Conservation (phyloP, 2,113 vertebrate species). For the Podarcis raffonei region DNA sequence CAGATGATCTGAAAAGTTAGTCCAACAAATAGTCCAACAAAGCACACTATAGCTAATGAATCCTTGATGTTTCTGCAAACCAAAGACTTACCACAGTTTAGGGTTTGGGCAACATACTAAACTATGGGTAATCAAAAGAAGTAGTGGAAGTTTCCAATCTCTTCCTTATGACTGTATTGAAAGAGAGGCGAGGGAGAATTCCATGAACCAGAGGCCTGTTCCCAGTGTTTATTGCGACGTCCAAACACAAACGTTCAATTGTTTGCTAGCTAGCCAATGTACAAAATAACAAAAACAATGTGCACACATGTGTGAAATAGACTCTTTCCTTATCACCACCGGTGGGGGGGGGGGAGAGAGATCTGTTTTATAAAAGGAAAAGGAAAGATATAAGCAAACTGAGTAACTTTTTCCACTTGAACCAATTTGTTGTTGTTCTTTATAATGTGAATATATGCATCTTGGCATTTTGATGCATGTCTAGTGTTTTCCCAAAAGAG, state of each 20-base stretch:
- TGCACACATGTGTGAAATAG: neutral
- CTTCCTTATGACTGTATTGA: neutral
- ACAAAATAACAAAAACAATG: neutral
- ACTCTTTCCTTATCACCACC: neutral
- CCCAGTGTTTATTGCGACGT: neutral
- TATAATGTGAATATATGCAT: neutral
- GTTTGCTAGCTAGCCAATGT: neutral
- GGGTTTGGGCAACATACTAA: neutral
- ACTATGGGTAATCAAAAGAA: neutral
- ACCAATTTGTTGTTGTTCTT: neutral
- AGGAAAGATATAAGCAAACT: too few species aligned
- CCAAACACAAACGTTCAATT: neutral
- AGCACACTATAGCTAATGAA: neutral
- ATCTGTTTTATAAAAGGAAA: too few species aligned
- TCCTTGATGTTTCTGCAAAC: neutral
- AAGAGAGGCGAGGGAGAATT: neutral
- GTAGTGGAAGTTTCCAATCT: neutral
- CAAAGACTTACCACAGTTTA: neutral
- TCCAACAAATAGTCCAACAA: too few species aligned
- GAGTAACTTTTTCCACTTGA: neutral
- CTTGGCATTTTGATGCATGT: neutral
- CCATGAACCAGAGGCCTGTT: neutral
- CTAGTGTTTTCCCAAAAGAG: neutral
- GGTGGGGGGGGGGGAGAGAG: too few species aligned
- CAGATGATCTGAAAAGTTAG: too few species aligned